Base-by-base conservation (phyloP, 2,113 vertebrate genomes). In the Rhadina sibilatrix region DNA sequence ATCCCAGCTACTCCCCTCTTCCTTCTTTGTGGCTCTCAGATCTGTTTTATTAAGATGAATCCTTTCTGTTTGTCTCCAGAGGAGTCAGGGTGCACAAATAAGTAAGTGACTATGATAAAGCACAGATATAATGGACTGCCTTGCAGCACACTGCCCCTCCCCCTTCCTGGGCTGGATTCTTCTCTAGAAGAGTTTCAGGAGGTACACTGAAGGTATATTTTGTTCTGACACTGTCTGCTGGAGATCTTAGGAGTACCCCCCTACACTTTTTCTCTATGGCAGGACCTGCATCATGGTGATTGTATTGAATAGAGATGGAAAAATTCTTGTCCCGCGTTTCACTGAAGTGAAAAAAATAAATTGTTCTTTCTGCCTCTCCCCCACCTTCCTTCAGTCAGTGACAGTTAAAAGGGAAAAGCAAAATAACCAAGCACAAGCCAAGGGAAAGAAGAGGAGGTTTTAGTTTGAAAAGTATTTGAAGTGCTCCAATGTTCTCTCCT, bases 291-390 rank as follows among this genome's bases (percentile, higher is more conserved):
- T 27, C 46, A 9, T 19, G 3, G 31, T 56, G 59, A 24, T 53
- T 24, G 2, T 38, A 8, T 9, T 46, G 65, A 25, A 44, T 61
- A 22, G 47, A 77, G 21, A 27, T 49, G 25, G 24, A 57, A 89
- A 89, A 75, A 30, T 54, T 92, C n/a, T 92, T 0, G 0, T 46
- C n/a, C 69, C 4, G 9, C 0, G 0, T 82, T 80, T 72, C 37
- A 87, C 3, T 24, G 31, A 22, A 61, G 15, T 50, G 14, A 71
- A 92, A 87, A 60, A 60, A 76, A 49, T n/a, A 44, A 37, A 0
- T 9, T 25, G 9, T 11, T 80, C 5, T 69, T 85, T 79, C 59
- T 92, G 15, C 37, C 33, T 87, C 23, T 83, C 33, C 20, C 18
- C 15, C 22, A 15, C 21, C 21, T 92, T 72, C 52, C 38, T 66